Evolutionary conservation across 1,140 invertebrate genomes (phyloP).

Genomic region (Bombus soroeensis): DNA sequence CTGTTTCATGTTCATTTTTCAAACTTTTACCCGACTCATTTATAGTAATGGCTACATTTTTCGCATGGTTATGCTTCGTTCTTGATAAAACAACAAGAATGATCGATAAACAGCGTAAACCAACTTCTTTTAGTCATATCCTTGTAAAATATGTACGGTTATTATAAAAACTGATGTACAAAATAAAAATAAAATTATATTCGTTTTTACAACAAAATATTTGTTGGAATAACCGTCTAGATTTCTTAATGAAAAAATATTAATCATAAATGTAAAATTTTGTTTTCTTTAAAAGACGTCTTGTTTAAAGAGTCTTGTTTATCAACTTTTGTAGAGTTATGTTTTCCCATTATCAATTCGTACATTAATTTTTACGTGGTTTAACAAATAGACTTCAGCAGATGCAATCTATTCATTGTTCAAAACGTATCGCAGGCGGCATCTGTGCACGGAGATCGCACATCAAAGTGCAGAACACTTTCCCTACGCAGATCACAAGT

Average conservation of each 20-base stretch:
- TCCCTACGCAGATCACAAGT: background rate
- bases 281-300: background rate
- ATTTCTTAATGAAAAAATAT: background rate
- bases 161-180: background rate
- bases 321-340: background rate
- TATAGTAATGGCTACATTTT: background rate
- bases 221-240: background rate
- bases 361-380: no score
- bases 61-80: background rate
- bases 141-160: background rate
- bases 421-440: slow-evolving; percentile 23
- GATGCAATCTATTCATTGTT: no score
- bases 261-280: background rate
- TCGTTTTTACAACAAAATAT: background rate
- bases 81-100: background rate
- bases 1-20: background rate
- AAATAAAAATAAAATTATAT: background rate
- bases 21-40: background rate
- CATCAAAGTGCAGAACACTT: background rate
- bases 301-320: no score
- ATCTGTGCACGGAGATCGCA: slow-evolving; percentile 31
- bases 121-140: background rate
- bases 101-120: background rate
- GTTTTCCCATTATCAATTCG: background rate
- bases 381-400: background rate